These are phyloP conservation scores for Apodemus agrarius DNA, from an alignment of 2,797 vertebrate genomes.

Conservation along the genomic window DNA sequence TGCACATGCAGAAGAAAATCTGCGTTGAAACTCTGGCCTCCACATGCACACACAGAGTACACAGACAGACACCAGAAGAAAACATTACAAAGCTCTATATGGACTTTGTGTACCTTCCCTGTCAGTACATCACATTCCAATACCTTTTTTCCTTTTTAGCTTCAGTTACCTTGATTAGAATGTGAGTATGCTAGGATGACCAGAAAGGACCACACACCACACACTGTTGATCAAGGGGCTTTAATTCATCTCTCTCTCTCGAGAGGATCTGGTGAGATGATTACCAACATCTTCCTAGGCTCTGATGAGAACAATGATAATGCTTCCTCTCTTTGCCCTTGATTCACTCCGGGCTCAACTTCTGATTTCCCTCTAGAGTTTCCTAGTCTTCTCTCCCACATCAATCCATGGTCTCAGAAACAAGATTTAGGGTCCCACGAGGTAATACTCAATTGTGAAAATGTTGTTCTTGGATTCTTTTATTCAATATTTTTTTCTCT, in stretches of 20 bases:
- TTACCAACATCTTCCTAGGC: neutral
- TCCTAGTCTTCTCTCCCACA: neutral
- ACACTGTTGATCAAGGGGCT: neutral
- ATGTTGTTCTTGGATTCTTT: conserved; percentile 46
- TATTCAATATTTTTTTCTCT: conserved; percentile 69
- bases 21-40: neutral
- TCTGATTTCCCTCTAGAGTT: conserved; percentile 20
- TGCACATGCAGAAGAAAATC: too few relatives aligned
- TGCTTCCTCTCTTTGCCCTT: neutral
- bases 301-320: neutral
- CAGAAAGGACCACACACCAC: neutral
- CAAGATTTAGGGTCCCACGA: conserved; percentile 40
- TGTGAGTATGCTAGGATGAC: neutral
- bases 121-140: neutral
- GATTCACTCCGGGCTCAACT: neutral
- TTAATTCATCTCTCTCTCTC: neutral
- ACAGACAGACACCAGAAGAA: neutral
- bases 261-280: neutral
- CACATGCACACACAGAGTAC: neutral
- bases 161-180: neutral
- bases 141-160: neutral
- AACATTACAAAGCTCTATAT: neutral
- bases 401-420: conserved; percentile 13
- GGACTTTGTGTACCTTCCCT: neutral
- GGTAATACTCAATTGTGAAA: conserved; percentile 55